These are phyloP conservation scores for Paramacrobiotus metropolitanus DNA, from an alignment of 1,140 invertebrate genomes.

Conservation along the genomic window DNA sequence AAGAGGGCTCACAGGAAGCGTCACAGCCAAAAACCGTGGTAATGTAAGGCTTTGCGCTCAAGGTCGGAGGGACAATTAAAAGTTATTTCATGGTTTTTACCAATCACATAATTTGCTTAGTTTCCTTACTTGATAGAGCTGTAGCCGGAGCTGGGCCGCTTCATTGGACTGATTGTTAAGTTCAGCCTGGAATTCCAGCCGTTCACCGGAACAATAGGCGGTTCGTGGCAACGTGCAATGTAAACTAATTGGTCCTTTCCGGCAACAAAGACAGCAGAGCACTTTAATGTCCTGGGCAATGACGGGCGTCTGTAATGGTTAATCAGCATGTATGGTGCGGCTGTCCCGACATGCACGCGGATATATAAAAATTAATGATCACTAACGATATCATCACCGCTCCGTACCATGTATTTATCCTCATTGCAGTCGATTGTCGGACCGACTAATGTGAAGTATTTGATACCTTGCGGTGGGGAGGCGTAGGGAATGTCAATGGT, in stretches of 20 bases:
- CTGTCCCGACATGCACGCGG: too few species aligned
- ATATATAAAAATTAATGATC: too few species aligned
- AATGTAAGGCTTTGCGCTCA: too few species aligned
- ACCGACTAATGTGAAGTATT: slow-evolving; percentile 60
- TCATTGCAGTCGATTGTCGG: slow-evolving; percentile 67
- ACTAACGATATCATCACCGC: neutral
- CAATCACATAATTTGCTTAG: too few species aligned
- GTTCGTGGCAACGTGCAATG: slow-evolving; percentile 43
- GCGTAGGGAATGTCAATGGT: slow-evolving; percentile 58
- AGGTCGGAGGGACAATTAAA: too few species aligned
- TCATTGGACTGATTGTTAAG: slow-evolving; percentile 53
- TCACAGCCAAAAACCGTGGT: too few species aligned
- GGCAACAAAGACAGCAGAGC: slow-evolving; percentile 49
- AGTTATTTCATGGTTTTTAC: too few species aligned
- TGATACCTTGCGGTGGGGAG: slow-evolving; percentile 56
- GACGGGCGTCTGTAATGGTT: slow-evolving; percentile 36
- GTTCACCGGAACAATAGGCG: slow-evolving; percentile 56
- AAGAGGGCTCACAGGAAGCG: too few species aligned
- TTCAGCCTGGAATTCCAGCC: slow-evolving; percentile 43
- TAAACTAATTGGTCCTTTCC: slow-evolving; percentile 40
- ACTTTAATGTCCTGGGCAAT: slow-evolving; percentile 40
- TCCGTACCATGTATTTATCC: slow-evolving; percentile 47
- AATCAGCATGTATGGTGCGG: too few species aligned
- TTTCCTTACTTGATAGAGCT: slow-evolving; percentile 39
- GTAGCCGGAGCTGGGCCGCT: slow-evolving; percentile 39